phyloP scores from a whole-genome alignment of 2,113 vertebrate genomes.

The Brachyhypopomus occidentalis region DNA sequence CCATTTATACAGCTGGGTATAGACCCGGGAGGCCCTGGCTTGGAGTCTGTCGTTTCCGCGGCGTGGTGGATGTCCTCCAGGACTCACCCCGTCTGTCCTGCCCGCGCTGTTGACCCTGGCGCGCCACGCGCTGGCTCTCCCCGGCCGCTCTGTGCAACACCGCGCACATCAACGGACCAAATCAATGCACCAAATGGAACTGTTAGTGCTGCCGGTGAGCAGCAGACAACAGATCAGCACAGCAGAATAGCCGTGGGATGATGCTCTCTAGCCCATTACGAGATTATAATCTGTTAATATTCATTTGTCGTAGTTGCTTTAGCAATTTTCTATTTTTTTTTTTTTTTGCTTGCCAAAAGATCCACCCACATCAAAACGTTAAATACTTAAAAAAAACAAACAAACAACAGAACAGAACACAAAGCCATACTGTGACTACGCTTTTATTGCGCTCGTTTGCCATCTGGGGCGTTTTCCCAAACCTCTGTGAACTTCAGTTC shows the following conservation, averaged over 20 bases:
- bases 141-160: slow-evolving; percentile 23
- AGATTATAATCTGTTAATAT: background rate
- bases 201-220: background rate
- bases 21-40: slow-evolving; percentile 44
- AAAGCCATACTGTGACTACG: slow-evolving; percentile 33
- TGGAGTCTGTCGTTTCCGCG: slow-evolving; percentile 15
- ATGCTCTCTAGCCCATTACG: background rate
- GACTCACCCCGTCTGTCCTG: slow-evolving; percentile 39
- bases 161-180: slow-evolving; percentile 14
- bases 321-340: background rate
- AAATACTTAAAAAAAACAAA: slow-evolving; percentile 5
- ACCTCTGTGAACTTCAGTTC: slow-evolving; percentile 13
- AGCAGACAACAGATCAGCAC: background rate
- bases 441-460: slow-evolving; percentile 1
- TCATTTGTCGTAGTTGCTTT: background rate
- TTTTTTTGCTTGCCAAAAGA: background rate
- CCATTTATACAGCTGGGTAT: slow-evolving; percentile 66
- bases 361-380: background rate
- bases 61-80: slow-evolving; percentile 52
- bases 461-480: slow-evolving; percentile 11
- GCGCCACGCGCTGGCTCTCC: slow-evolving; percentile 22
- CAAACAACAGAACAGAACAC: too few relatives aligned
- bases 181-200: slow-evolving; percentile 28
- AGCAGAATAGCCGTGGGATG: background rate
- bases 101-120: slow-evolving; percentile 40